phyloP scores from a whole-genome alignment of 2,888 invertebrate genomes.

The Odontomyia ornata region DNA sequence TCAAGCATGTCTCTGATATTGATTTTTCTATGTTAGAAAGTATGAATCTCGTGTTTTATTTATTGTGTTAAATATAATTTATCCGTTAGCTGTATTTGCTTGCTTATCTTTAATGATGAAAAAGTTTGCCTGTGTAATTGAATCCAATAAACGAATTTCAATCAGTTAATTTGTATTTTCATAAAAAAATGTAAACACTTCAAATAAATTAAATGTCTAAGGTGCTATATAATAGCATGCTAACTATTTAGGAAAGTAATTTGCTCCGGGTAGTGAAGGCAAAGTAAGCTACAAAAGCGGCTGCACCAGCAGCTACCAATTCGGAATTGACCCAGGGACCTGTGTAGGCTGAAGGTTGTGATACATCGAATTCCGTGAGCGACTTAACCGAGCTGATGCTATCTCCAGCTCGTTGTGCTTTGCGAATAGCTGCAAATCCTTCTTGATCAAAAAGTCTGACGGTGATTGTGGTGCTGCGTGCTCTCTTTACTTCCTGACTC shows the following conservation, averaged over 20 bases:
- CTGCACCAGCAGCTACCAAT: conserved; percentile 82
- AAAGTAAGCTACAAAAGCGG: conserved; percentile 83
- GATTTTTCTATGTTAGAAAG: too few relatives aligned
- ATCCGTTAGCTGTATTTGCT: too few relatives aligned
- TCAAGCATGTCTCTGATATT: too few relatives aligned
- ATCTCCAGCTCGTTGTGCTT: conserved; percentile 79
- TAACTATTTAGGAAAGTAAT: conserved; percentile 71
- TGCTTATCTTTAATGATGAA: too few relatives aligned
- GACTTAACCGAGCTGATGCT: conserved; percentile 72
- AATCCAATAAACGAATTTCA: neutral
- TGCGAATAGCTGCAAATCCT: conserved; percentile 85
- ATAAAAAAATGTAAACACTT: conserved; percentile 28
- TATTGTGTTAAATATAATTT: neutral
- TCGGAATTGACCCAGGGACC: conserved; percentile 95
- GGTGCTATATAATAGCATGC: conserved; percentile 32
- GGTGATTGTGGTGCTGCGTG: conserved; percentile 81
- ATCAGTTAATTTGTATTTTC: conserved; percentile 11
- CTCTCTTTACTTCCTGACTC: conserved; percentile 86
- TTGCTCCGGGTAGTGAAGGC: conserved; percentile 87
- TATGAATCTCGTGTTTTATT: neutral
- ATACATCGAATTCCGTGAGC: conserved; percentile 73
- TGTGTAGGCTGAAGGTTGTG: conserved; percentile 83
- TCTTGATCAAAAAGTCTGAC: conserved; percentile 92
- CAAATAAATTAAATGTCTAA: conserved; percentile 39
- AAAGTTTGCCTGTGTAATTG: neutral